Conservation (phyloP, 2,888 invertebrate species). For the Melangyna quadrimaculata region DNA sequence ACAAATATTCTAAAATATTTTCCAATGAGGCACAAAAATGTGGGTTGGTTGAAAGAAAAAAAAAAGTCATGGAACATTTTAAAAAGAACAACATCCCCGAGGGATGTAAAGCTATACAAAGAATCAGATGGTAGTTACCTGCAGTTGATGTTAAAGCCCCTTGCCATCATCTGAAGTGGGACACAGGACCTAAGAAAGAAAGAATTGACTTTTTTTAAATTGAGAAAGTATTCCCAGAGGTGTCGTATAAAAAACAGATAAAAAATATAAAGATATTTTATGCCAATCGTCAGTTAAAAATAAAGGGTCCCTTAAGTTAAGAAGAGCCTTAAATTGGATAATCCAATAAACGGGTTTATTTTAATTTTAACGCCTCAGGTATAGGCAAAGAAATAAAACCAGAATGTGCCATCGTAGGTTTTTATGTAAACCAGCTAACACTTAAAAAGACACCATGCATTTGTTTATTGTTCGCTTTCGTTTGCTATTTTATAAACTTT, state of each 20-base stretch:
- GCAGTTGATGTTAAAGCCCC: background rate
- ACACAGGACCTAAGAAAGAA: background rate
- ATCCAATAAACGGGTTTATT: background rate
- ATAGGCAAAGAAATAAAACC: background rate
- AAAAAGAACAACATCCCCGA: background rate
- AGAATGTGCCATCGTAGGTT: background rate
- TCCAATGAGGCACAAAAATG: background rate
- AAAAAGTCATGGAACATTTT: background rate
- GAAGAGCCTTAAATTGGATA: background rate
- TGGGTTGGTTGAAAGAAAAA: background rate
- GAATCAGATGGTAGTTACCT: background rate
- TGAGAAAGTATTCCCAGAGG: background rate
- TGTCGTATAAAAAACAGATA: background rate
- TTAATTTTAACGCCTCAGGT: background rate
- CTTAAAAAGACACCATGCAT: no score
- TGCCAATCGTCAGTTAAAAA: constrained; percentile 3
- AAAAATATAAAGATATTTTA: background rate
- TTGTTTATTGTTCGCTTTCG: no score
- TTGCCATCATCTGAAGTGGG: background rate
- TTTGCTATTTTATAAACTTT: no score
- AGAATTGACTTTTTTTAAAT: background rate
- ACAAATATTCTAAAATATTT: no score
- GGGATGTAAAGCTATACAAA: background rate
- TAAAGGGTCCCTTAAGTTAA: background rate
- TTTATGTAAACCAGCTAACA: no score